Evolutionary conservation across 1,140 invertebrate genomes (phyloP), one percentile per base, ranked within the genome.

Genomic region (Sycophaga agraensis): DNA sequence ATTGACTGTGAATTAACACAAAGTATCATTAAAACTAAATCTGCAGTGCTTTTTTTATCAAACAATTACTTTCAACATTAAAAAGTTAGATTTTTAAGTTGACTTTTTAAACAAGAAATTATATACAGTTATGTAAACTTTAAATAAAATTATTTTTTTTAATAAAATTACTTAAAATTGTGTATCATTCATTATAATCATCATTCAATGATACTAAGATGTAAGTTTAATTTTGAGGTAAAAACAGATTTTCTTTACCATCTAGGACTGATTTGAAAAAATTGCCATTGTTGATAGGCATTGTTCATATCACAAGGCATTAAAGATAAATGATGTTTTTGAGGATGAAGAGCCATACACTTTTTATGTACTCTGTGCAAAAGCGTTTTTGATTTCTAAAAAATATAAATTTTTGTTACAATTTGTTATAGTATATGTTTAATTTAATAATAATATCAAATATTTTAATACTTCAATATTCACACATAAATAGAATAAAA

Each of bases 261-360:
- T 46, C 85, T 86, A 1, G 91, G 89, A 61, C 87, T 85, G 53
- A 93, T 87, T 74, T 89, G 86, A 70, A 89, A 86, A 73, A 94
- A 94, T 37, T 83, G 84, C 93, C 93, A 96, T 72, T 94, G 89
- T 68, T 94, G 92, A 80, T 91, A 94, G 34, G 89, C 89, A 75
- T 94, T 93, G 66, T 91, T 87, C 22, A 86, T 77, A 78, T 94
- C 92, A 76, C 93, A 96, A 1, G 89, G 87, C 67, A 89, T 86
- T 43, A 95, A 75, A 14, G 88, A 88, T 9, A 95, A 73, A 49
- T 89, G 88, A 58, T 87, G 85, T n/a, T 88, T 88, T 73, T 89
- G 86, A 0, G 92, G 92, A 83, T 94, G 90, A 26, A 94, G 78
- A 0, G 92, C 91, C 70, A 96, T 85, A 71, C 94, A 97, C 71